Evolutionary conservation across 2,113 vertebrate species (phyloP).

Genomic region (Lanius collurio): DNA sequence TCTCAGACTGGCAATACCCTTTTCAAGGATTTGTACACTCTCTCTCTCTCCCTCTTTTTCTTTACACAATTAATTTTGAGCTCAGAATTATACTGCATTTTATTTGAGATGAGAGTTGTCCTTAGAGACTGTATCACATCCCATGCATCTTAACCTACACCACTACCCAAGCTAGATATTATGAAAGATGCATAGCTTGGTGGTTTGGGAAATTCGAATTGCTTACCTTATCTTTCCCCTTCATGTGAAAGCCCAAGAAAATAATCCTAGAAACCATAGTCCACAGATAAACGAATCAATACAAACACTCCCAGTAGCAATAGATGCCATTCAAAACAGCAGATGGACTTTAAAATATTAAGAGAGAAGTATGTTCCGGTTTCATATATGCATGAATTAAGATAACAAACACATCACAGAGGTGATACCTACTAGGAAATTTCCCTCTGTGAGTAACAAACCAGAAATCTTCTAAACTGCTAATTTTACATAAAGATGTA

Average conservation of each 20-base stretch:
- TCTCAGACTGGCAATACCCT: background rate
- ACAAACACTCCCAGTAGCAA: background rate
- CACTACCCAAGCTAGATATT: background rate
- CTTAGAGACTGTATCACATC: background rate
- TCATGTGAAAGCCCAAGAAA: background rate
- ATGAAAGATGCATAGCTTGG: constrained; percentile 20
- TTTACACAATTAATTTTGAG: background rate
- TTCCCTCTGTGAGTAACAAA: background rate
- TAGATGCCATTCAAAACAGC: background rate
- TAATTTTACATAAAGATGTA: background rate
- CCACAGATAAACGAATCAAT: background rate
- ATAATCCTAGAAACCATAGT: background rate
- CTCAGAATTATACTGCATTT: background rate
- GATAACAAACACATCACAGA: background rate
- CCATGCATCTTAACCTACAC: background rate
- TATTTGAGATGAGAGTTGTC: constrained; percentile 2
- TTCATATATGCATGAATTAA: background rate
- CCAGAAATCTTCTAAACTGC: background rate
- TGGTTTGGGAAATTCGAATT: constrained; percentile 25
- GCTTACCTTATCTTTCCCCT: constrained; percentile 22
- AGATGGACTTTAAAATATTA: constrained; percentile 27
- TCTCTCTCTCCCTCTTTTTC: background rate
- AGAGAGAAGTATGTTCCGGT: background rate
- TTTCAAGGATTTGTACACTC: background rate
- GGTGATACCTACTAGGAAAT: background rate